A percentile compares a stretch with the other conserved stretches of the same genome.
These are phyloP conservation scores for Drosophila buzzatii DNA, from an alignment of 2,888 invertebrate genomes.

Conservation along the genomic window DNA sequence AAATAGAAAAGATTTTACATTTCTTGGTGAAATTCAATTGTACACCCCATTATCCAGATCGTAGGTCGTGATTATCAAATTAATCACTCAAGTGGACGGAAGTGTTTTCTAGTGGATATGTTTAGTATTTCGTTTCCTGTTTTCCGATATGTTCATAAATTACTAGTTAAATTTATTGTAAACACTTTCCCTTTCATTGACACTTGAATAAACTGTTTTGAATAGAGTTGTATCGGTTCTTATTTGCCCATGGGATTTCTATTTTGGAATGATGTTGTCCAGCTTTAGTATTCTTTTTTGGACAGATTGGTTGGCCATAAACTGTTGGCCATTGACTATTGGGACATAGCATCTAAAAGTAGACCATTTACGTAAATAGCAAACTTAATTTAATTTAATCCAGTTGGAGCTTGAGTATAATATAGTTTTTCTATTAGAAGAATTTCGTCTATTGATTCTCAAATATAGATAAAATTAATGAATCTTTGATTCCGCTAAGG, in stretches of 20 bases:
- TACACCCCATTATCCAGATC: background rate
- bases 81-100: background rate
- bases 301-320: background rate
- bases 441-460: too few species aligned
- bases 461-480: too few species aligned
- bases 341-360: too few species aligned
- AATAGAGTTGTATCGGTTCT: background rate
- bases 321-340: background rate
- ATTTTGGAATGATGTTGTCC: background rate
- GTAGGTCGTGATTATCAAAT: background rate
- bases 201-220: background rate
- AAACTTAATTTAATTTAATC: too few species aligned
- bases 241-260: background rate
- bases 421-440: background rate
- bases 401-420: background rate
- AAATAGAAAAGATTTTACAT: slow-evolving; percentile 36
- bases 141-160: slow-evolving; percentile 22
- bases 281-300: background rate
- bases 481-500: too few species aligned
- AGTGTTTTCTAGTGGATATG: slow-evolving; percentile 7
- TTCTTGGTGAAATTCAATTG: background rate
- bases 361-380: too few species aligned
- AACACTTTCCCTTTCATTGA: background rate
- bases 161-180: background rate
- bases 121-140: slow-evolving; percentile 9